Base-by-base conservation (phyloP, 2,113 vertebrate genomes). In the Lepus americanus region DNA sequence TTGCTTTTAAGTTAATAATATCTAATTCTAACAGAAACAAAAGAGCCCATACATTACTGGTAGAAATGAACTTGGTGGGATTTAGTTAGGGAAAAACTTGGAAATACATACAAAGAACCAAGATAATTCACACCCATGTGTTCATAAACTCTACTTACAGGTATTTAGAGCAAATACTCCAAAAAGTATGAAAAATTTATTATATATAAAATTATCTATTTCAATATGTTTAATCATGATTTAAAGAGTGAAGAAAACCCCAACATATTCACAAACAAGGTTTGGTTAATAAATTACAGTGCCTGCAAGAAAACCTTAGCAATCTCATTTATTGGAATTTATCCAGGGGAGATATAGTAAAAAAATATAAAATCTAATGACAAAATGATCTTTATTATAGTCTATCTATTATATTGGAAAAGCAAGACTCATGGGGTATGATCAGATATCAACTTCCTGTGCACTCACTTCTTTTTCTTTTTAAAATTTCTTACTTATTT, bases 261-360 rank as follows among this genome's bases (percentile, higher is more conserved):
- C 23, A 64, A 7, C 63, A 1, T n/a, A 22, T 23, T 88, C 36
- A 88, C 14, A 94, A 87, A 84, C 29, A 63, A 44, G 12, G 8
- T 49, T 87, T 10, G 25, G 72, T 90, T 77, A 88, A 39, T 76
- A 87, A 91, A 77, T 72, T 83, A 88, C 39, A 55, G 6, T 10
- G 44, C 19, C 16, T 72, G 1, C 14, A 16, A 72, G 36, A 94
- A 94, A 66, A 55, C 9, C 19, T 90, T 33, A n/a, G 29, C 29
- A 64, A 51, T 79, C 36, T 94, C 73, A 44, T 49, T 87, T 90
- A 20, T 59, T 36, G 80, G 13, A 90, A 90, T 92, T 51, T 78
- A 82, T 27, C 14, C 63, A 82, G 77, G 90, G 36, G 36, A 90
- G 39, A 86, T 23, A 59, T 17, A 61, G 13, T 85, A 73, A 70